Evolutionary conservation across 2,113 vertebrate species (phyloP).

Genomic region (Odobenus rosmarus): DNA sequence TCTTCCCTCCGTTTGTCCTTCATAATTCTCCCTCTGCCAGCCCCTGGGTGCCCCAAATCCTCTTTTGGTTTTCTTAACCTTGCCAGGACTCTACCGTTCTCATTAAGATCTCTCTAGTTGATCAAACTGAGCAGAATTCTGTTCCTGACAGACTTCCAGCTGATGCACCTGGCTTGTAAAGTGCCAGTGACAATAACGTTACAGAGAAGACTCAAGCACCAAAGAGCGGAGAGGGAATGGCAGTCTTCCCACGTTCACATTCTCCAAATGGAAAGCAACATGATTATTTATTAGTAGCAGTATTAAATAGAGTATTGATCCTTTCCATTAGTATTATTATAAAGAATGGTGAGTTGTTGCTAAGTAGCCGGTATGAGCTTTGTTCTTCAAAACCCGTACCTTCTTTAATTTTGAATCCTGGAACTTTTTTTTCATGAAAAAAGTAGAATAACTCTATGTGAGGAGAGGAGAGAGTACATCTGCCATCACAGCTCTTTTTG

Average conservation of each 20-base stretch:
- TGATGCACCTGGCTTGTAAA: neutral
- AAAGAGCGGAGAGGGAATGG: neutral
- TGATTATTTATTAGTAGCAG: neutral
- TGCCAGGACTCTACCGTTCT: neutral
- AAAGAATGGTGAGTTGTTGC: neutral
- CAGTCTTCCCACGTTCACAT: neutral
- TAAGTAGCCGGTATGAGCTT: neutral
- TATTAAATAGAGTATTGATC: neutral
- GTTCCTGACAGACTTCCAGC: neutral
- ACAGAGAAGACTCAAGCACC: neutral
- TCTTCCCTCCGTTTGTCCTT: neutral
- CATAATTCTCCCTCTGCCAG: neutral
- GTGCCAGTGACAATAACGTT: neutral
- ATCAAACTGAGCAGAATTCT: neutral
- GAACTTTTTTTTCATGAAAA: conserved; percentile 29
- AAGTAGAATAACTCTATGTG: conserved; percentile 45
- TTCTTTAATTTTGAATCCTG: conserved; percentile 48
- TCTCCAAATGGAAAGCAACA: neutral
- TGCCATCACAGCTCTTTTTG: conserved; percentile 59
- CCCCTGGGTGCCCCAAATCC: accelerated
- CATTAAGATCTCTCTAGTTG: neutral
- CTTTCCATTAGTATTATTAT: neutral
- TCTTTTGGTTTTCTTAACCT: neutral
- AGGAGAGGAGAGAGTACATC: conserved; percentile 61
- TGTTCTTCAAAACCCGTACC: conserved; percentile 30